phyloP scores from a whole-genome alignment of 2,797 vertebrate genomes.

The Nannoperca obscura region DNA sequence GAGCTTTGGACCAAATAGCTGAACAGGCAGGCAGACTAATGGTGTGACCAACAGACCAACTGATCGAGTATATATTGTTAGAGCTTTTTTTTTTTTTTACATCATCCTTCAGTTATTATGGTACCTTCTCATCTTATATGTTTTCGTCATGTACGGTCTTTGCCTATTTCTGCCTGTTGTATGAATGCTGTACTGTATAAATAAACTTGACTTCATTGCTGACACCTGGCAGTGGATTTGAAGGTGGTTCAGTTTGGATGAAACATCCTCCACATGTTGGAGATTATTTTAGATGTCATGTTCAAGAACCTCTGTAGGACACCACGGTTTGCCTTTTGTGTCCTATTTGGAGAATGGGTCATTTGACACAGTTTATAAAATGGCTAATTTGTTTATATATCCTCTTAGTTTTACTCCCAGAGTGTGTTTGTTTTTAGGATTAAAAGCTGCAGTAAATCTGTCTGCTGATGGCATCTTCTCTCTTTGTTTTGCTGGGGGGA shows the following conservation, averaged over 20 bases:
- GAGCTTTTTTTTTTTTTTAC: neutral
- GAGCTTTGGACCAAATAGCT: neutral
- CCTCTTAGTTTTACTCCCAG: constrained; percentile 30
- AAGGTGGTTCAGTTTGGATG: constrained; percentile 6
- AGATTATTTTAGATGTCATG: neutral
- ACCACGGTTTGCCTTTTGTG: neutral
- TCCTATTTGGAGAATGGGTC: constrained; percentile 5
- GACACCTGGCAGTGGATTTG: constrained; percentile 15
- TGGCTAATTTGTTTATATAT: constrained; percentile 54
- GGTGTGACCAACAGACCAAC: neutral
- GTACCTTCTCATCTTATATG: too few species aligned
- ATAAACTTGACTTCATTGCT: neutral
- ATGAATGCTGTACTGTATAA: too few species aligned
- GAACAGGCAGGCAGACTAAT: neutral
- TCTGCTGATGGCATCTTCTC: constrained; percentile 56
- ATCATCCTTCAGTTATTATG: neutral
- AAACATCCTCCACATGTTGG: constrained; percentile 4
- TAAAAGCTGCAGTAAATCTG: constrained; percentile 48
- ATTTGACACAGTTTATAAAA: constrained; percentile 45
- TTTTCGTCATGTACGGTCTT: too few species aligned
- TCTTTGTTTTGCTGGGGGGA: constrained; percentile 56
- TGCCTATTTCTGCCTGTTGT: too few species aligned
- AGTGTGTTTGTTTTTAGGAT: constrained; percentile 61
- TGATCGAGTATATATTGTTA: neutral
- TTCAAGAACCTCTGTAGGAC: constrained; percentile 1